Evolutionary conservation across 2,113 vertebrate species (phyloP), one percentile per base, ranked within the genome.

Genomic region (Muntiacus reevesi): DNA sequence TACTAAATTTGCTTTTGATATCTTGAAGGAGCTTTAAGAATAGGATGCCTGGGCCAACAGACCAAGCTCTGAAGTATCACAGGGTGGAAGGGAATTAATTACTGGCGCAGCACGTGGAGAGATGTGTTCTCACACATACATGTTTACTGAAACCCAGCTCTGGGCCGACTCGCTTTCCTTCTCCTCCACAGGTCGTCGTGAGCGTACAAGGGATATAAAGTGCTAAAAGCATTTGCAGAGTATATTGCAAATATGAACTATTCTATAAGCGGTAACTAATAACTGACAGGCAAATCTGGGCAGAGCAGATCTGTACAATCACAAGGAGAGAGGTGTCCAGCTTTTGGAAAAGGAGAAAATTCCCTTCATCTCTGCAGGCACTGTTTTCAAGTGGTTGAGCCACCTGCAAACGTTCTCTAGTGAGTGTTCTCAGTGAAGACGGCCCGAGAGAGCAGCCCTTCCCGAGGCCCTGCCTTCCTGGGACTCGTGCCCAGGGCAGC

Each of bases 241-340:
- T 89, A 14, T 27, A 30, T 93, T 54, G 71, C 92, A 89, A 89
- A 27, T 47, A 59, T n/a, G 71, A 96, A 21, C 55, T 76, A 10
- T 43, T 95, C 89, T 87, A 11, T 89, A 95, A 84, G 97, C 55
- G 89, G 87, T 97, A 97, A 96, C 84, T 95, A 95, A 87, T 93
- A 94, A 88, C 97, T 91, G 93, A 81, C 25, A 60, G 88, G 93
- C 96, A 93, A 92, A 87, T 95, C 89, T 84, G 84, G 62, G 87
- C 96, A 93, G 86, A 82, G 45, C 25, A 50, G 36, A 79, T 90
- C 95, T 45, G 52, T n/a, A 89, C 84, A 86, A 79, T 93, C 57
- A 55, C 15, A 91, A 59, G 93, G n/a, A 67, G 74, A 82, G 64
- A 81, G 82, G 52, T 28, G 23, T 30, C 36, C 74, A 74, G 23